Conservation (phyloP, 2,113 vertebrate species). For the Phainopepla nitens region DNA sequence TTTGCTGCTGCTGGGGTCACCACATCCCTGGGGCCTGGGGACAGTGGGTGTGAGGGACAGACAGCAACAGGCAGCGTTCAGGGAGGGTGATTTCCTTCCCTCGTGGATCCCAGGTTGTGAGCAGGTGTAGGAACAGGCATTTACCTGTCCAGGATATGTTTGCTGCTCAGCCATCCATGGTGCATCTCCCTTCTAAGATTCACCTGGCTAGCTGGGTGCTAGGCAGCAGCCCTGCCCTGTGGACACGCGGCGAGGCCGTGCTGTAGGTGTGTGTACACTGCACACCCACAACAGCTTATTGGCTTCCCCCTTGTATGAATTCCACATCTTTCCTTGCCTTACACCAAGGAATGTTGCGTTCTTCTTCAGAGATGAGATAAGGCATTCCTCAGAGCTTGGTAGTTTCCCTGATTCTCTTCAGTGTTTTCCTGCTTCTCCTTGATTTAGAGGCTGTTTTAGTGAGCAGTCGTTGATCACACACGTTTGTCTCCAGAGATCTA, state of each 20-base stretch:
- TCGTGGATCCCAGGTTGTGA: neutral
- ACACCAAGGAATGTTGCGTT: neutral
- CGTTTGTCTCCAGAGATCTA: neutral
- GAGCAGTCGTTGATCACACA: neutral
- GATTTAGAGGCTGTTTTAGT: conserved; percentile 20
- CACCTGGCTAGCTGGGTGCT: neutral
- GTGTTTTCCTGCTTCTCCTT: neutral
- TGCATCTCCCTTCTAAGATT: neutral
- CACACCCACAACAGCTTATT: neutral
- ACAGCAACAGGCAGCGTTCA: neutral
- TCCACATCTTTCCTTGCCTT: neutral
- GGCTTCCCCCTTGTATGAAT: neutral
- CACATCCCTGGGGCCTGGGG: too few relatives aligned
- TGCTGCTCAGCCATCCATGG: neutral
- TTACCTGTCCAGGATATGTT: neutral
- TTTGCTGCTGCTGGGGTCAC: neutral
- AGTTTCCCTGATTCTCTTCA: neutral
- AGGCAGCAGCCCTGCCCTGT: neutral
- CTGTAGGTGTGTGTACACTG: neutral
- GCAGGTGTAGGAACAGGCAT: neutral
- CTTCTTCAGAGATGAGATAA: neutral
- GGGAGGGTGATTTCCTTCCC: neutral
- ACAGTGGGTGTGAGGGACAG: neutral
- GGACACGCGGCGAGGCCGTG: rapidly evolving
- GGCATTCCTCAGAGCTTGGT: neutral